These are phyloP conservation scores for Trypoxylon attenuatum DNA, from an alignment of 2,888 invertebrate species.

Conservation along the genomic window DNA sequence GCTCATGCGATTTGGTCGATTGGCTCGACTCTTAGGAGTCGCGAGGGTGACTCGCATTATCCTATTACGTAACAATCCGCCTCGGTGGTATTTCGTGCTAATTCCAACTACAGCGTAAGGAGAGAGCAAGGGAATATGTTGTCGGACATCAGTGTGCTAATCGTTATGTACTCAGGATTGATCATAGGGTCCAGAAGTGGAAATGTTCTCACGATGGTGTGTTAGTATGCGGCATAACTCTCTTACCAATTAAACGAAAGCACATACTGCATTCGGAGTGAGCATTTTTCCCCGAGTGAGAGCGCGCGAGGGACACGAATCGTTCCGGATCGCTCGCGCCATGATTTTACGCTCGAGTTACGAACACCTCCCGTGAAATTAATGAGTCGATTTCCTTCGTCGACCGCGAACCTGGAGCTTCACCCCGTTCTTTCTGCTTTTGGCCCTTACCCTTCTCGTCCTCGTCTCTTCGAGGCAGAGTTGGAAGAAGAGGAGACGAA, in stretches of 20 bases:
- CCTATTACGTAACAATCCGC: slow-evolving; percentile 25
- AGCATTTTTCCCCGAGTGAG: neutral
- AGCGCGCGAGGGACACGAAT: neutral
- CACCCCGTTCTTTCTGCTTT: neutral
- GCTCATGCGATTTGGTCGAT: slow-evolving; percentile 21
- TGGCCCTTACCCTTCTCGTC: neutral
- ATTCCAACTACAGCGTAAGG: slow-evolving; percentile 5
- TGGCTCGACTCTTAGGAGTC: neutral
- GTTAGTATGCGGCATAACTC: slow-evolving; percentile 31
- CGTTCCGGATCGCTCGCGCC: neutral
- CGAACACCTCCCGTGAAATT: neutral
- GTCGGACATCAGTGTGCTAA: slow-evolving; percentile 25
- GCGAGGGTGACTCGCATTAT: slow-evolving; percentile 2
- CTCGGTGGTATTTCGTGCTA: slow-evolving; percentile 14
- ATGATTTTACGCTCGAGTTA: slow-evolving; percentile 16
- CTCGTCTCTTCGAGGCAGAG: neutral
- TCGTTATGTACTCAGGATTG: slow-evolving; percentile 36
- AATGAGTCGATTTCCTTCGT: neutral
- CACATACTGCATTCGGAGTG: slow-evolving; percentile 1
- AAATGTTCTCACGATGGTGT: slow-evolving; percentile 40
- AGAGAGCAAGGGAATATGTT: neutral
- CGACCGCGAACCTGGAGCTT: too few relatives aligned
- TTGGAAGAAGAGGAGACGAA: neutral
- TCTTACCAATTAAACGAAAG: slow-evolving; percentile 14
- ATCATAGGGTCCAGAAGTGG: slow-evolving; percentile 51